Evolutionary conservation across 2,113 vertebrate species (phyloP).

Genomic region (Rana temporaria): DNA sequence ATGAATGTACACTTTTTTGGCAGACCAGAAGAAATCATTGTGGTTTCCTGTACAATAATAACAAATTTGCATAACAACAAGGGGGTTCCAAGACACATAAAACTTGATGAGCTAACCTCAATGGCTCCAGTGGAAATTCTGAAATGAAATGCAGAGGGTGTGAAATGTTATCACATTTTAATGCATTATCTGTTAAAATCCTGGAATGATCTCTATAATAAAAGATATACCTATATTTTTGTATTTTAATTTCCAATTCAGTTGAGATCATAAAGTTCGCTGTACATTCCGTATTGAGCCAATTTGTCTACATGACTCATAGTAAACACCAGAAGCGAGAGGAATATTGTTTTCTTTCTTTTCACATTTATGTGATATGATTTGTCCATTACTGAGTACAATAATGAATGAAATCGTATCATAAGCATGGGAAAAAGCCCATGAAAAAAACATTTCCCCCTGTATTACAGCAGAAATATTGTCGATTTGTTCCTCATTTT

Average conservation of each 20-base stretch:
- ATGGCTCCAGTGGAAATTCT: no score
- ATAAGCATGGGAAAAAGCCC: neutral
- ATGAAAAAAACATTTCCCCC: neutral
- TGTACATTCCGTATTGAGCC: conserved; percentile 7
- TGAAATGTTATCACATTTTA: no score
- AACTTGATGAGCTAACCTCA: no score
- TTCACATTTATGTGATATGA: conserved; percentile 16
- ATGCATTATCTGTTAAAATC: no score
- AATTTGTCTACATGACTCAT: conserved; percentile 38
- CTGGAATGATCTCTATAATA: no score
- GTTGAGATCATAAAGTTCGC: conserved; percentile 42
- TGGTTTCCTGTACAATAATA: no score
- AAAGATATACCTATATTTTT: no score
- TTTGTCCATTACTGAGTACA: conserved; percentile 17
- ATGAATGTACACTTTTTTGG: no score
- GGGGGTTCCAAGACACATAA: no score
- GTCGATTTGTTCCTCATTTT: neutral
- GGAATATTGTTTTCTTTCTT: conserved; percentile 7
- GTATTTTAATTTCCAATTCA: neutral
- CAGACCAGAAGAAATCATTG: no score
- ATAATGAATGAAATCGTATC: conserved; percentile 11
- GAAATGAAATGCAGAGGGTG: no score
- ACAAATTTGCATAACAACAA: no score
- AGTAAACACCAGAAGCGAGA: conserved; percentile 26
- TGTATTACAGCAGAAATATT: neutral